phyloP scores from a whole-genome alignment of 1,140 invertebrate species.

The Papilio dardanus region DNA sequence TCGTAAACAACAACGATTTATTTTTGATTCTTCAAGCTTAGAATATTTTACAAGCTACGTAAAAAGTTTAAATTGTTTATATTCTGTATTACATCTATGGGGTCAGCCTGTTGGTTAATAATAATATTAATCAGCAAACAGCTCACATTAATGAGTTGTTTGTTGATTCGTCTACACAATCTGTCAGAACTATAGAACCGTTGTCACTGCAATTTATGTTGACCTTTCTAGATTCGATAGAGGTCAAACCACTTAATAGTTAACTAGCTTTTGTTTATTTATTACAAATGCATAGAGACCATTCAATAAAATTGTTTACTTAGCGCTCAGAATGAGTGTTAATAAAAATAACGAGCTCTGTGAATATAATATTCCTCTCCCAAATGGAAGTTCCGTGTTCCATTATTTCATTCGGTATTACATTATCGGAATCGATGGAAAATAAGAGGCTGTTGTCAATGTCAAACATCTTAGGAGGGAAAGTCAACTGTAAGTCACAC shows the following conservation, averaged over 20 bases:
- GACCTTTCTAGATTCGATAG: background rate
- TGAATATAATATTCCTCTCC: conserved; percentile 16
- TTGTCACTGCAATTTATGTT: background rate
- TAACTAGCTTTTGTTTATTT: conserved; percentile 4
- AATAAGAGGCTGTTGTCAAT: conserved; percentile 22
- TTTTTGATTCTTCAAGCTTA: background rate
- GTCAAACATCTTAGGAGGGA: conserved; percentile 13
- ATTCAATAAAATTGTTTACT: conserved; percentile 11
- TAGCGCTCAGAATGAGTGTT: conserved; percentile 18
- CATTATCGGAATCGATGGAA: conserved; percentile 34
- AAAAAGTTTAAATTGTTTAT: background rate
- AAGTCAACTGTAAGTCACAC: conserved; percentile 1
- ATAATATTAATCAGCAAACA: too few species aligned
- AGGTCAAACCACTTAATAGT: background rate
- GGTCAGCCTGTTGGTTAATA: background rate
- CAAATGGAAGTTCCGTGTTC: conserved; percentile 42
- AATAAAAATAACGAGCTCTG: conserved; percentile 39
- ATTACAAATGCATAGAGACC: background rate
- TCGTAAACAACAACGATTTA: background rate
- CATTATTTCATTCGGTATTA: conserved; percentile 39
- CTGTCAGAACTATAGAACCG: background rate
- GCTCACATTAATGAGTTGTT: background rate
- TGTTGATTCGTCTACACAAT: background rate
- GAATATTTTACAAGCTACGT: background rate
- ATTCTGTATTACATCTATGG: background rate